phyloP scores from a whole-genome alignment of 1,140 invertebrate genomes.

The Triops longicaudatus region DNA sequence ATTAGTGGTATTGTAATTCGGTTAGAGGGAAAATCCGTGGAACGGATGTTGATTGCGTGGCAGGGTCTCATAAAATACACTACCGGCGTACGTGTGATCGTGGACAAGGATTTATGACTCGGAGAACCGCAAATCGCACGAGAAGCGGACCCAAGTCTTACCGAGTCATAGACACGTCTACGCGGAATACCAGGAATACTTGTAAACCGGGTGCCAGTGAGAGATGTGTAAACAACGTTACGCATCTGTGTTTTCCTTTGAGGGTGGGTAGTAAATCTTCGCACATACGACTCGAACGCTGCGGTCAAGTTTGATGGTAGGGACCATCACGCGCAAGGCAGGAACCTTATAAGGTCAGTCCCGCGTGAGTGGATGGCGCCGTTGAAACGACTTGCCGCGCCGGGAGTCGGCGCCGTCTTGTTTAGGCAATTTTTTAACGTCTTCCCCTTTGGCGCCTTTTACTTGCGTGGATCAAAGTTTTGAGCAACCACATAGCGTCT shows the following conservation, averaged over 20 bases:
- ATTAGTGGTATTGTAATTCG: too few relatives aligned
- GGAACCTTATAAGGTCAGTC: constrained; percentile 3
- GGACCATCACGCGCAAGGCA: background rate
- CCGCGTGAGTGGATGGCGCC: constrained; percentile 4
- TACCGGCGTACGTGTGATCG: too few relatives aligned
- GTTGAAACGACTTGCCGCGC: background rate
- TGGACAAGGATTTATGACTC: too few relatives aligned
- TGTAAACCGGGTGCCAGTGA: too few relatives aligned
- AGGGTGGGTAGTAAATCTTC: background rate
- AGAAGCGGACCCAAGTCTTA: too few relatives aligned
- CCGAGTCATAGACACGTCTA: too few relatives aligned
- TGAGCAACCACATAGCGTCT: background rate
- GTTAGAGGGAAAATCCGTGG: too few relatives aligned
- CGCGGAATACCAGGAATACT: too few relatives aligned
- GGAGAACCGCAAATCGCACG: too few relatives aligned
- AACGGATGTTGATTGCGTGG: too few relatives aligned
- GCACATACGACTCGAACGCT: background rate
- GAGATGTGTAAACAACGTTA: background rate
- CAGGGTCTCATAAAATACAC: too few relatives aligned
- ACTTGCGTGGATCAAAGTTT: background rate
- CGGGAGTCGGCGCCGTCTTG: constrained; percentile 8
- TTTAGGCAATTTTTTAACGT: background rate
- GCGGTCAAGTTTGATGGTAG: constrained; percentile 4
- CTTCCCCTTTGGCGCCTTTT: background rate
- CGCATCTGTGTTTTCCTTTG: background rate